phyloP scores from a whole-genome alignment of 2,113 vertebrate species.

The Elaphurus davidianus region DNA sequence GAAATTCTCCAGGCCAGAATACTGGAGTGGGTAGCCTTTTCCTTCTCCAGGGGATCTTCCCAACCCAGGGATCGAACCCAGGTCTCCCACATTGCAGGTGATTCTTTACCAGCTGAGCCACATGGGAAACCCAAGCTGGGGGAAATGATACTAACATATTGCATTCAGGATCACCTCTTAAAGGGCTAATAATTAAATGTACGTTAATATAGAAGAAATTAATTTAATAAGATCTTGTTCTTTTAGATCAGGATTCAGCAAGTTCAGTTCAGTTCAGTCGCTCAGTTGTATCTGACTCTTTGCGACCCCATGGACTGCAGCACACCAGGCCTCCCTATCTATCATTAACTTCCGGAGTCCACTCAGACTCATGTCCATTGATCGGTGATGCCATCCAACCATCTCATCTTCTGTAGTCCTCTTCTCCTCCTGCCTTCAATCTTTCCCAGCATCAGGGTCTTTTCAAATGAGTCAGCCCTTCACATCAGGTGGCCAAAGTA shows the following conservation, averaged over 20 bases:
- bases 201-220: not conserved
- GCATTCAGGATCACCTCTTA: not conserved
- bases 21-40: not conserved
- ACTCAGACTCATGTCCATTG: not conserved
- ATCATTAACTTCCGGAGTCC: not conserved
- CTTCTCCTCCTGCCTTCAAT: not conserved
- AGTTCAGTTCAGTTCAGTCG: not conserved
- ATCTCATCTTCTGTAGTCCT: not conserved
- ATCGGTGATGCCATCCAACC: not conserved
- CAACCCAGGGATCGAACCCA: not conserved
- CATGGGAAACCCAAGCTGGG: not conserved
- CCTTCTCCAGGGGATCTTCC: not conserved
- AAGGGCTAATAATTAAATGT: not conserved
- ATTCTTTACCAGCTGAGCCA: not conserved
- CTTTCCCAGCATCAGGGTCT: not conserved
- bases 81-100: not conserved
- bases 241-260: not conserved
- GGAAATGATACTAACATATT: not conserved
- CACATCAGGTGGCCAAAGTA: not conserved
- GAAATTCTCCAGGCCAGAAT: not conserved
- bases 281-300: not conserved
- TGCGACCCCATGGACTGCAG: not conserved
- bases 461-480: not conserved
- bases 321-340: not conserved
- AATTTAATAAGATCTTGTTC: not conserved